phyloP scores from a whole-genome alignment of 1,140 invertebrate species.

The Probaryconus sp. region DNA sequence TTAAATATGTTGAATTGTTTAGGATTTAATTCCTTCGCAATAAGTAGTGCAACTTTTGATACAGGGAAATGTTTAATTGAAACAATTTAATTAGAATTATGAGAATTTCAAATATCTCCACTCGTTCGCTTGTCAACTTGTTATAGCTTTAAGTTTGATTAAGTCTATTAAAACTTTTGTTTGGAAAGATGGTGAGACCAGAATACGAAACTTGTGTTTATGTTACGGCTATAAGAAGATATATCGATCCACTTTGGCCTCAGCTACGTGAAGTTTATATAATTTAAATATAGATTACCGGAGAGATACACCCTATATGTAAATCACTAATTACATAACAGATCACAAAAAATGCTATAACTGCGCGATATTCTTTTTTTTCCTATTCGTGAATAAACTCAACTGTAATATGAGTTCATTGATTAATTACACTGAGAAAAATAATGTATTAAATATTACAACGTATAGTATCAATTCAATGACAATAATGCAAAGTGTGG shows the following conservation, averaged over 20 bases:
- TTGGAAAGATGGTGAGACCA: slow-evolving; percentile 39
- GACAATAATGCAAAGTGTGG: too few species aligned
- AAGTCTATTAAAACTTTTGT: slow-evolving; percentile 44
- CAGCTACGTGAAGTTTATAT: slow-evolving; percentile 35
- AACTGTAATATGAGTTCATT: neutral
- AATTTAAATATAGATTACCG: slow-evolving; percentile 45
- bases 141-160: slow-evolving; percentile 42
- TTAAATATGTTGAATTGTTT: too few species aligned
- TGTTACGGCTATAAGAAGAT: slow-evolving; percentile 39
- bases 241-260: slow-evolving; percentile 36
- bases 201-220: slow-evolving; percentile 48
- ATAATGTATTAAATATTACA: too few species aligned
- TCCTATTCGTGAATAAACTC: neutral
- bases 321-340: slow-evolving; percentile 14
- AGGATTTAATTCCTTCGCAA: neutral
- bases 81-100: slow-evolving; percentile 10
- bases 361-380: neutral
- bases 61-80: slow-evolving; percentile 8
- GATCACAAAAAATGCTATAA: slow-evolving; percentile 22
- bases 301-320: slow-evolving; percentile 19
- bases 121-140: slow-evolving; percentile 21
- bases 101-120: slow-evolving; percentile 15
- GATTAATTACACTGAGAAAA: too few species aligned
- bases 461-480: too few species aligned
- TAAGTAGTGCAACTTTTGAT: neutral